Evolutionary conservation across 2,797 vertebrate species (phyloP).

Genomic region (Mionectes olivaceus): DNA sequence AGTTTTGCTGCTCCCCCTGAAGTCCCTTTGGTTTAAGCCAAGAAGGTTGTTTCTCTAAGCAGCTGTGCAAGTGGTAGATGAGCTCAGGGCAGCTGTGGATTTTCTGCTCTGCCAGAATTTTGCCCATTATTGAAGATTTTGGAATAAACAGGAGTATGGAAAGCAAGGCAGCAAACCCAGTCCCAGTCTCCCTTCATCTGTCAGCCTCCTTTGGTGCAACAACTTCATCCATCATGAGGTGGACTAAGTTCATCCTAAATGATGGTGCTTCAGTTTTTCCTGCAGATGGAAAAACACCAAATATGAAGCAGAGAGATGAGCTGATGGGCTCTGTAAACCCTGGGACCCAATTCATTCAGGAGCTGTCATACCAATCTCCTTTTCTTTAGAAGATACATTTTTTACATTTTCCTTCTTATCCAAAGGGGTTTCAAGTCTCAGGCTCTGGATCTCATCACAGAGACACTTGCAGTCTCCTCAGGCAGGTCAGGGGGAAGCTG

Average conservation of each 20-base stretch:
- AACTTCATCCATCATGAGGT: background rate
- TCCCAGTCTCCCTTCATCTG: background rate
- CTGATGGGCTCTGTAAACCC: background rate
- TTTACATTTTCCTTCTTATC: slow-evolving; percentile 62
- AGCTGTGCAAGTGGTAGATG: background rate
- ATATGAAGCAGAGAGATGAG: slow-evolving; percentile 14
- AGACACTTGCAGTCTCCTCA: slow-evolving; percentile 24
- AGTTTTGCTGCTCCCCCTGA: background rate
- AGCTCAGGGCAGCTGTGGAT: slow-evolving; percentile 26
- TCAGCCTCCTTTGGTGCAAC: background rate
- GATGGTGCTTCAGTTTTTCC: background rate
- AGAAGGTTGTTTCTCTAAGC: background rate
- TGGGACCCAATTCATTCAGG: background rate
- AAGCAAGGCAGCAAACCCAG: background rate
- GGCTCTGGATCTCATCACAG: slow-evolving; percentile 44
- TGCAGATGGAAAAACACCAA: slow-evolving; percentile 30
- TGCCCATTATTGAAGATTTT: slow-evolving; percentile 5
- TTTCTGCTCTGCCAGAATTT: slow-evolving; percentile 24
- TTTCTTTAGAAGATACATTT: slow-evolving; percentile 45
- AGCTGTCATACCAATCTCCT: slow-evolving; percentile 25
- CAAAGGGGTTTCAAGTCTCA: background rate
- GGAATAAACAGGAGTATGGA: background rate
- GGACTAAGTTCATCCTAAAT: background rate
- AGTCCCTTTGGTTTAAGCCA: background rate
- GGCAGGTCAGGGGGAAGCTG: slow-evolving; percentile 32